phyloP scores from a whole-genome alignment of 1,140 invertebrate genomes.

The Drosophila carrolli region DNA sequence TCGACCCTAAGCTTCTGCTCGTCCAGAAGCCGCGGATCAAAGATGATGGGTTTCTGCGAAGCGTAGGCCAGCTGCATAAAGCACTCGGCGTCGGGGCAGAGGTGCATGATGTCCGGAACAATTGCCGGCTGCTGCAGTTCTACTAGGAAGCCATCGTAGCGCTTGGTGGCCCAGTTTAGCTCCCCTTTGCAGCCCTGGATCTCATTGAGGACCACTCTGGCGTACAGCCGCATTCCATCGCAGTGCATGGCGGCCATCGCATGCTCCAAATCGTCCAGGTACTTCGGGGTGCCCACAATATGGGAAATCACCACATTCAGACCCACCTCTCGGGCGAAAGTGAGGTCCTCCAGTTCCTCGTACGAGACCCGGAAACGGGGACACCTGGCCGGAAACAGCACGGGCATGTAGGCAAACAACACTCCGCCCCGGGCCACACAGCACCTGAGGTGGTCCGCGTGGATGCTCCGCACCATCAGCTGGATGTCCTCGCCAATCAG shows the following conservation, averaged over 20 bases:
- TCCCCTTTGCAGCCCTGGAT: slow-evolving; percentile 61
- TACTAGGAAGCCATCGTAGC: slow-evolving; percentile 74
- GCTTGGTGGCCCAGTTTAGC: slow-evolving; percentile 60
- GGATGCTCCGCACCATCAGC: slow-evolving; percentile 42
- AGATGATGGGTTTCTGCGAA: slow-evolving; percentile 69
- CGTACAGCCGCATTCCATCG: slow-evolving; percentile 58
- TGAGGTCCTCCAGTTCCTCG: slow-evolving; percentile 78
- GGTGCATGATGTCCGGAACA: slow-evolving; percentile 52
- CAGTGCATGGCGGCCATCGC: slow-evolving; percentile 53
- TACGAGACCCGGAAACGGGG: slow-evolving; percentile 52
- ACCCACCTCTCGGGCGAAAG: slow-evolving; percentile 72
- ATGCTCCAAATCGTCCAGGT: slow-evolving; percentile 56
- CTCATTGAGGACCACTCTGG: slow-evolving; percentile 67
- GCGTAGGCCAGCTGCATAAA: slow-evolving; percentile 58
- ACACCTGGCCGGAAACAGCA: slow-evolving; percentile 65
- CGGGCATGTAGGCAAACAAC: slow-evolving; percentile 61
- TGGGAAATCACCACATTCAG: slow-evolving; percentile 70
- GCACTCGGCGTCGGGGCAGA: slow-evolving; percentile 62
- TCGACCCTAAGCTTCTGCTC: slow-evolving; percentile 55
- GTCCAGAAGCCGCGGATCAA: slow-evolving; percentile 50
- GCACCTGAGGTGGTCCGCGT: slow-evolving; percentile 43
- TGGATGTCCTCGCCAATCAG: slow-evolving; percentile 66
- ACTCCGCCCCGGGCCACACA: slow-evolving; percentile 55
- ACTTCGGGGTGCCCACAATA: slow-evolving; percentile 52
- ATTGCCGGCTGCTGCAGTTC: slow-evolving; percentile 36